Evolutionary conservation across 2,113 vertebrate genomes (phyloP).

Genomic region (Diglossa brunneiventris): DNA sequence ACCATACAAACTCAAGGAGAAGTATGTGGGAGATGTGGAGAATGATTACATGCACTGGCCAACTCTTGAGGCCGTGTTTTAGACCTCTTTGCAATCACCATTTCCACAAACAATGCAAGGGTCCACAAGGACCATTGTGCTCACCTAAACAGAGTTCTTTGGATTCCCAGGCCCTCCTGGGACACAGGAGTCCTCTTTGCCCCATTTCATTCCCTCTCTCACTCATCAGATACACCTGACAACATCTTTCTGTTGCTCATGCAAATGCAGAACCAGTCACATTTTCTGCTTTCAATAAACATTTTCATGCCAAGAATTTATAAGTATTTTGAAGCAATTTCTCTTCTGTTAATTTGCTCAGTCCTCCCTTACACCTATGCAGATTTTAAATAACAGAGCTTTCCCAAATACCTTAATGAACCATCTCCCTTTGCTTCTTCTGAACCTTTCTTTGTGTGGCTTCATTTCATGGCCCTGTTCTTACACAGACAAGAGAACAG

Average conservation of each 20-base stretch:
- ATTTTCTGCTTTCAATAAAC: not conserved
- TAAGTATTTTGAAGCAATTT: not conserved
- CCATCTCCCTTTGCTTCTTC: not conserved
- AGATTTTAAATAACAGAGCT: not conserved
- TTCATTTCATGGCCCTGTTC: not conserved
- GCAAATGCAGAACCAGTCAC: not conserved
- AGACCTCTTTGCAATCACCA: not conserved
- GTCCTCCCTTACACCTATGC: not conserved
- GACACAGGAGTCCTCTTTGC: not conserved
- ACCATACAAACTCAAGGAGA: not conserved
- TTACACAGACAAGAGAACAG: not conserved
- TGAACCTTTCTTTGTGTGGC: not conserved
- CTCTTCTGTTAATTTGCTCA: not conserved
- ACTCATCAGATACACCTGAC: not conserved
- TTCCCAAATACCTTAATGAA: not conserved
- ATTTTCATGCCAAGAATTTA: not conserved
- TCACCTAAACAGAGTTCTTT: not conserved
- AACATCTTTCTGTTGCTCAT: not conserved
- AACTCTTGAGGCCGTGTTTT: not conserved
- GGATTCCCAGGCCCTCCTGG: not conserved
- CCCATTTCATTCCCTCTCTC: not conserved
- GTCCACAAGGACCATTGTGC: fast-evolving
- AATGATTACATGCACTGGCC: not conserved
- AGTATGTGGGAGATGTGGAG: not conserved
- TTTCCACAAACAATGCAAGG: not conserved